Evolutionary conservation across 2,888 invertebrate genomes (phyloP).

Genomic region (Lepidocyrtoides sp.): DNA sequence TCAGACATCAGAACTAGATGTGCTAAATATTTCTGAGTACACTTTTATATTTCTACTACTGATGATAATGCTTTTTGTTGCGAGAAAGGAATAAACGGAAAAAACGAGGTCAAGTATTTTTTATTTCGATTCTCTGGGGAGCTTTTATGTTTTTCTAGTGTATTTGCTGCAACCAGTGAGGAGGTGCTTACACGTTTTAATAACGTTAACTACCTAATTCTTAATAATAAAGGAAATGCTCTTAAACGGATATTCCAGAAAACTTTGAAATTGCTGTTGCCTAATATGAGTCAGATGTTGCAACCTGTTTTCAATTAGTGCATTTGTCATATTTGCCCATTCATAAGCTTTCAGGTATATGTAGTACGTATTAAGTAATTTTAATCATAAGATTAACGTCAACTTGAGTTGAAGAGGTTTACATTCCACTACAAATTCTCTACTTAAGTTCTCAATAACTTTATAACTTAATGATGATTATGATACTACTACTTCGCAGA

Average conservation of each 20-base stretch:
- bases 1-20: no score
- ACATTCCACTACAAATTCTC: neutral
- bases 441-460: neutral
- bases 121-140: neutral
- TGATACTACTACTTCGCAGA: neutral
- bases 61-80: no score
- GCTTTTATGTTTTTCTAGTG: neutral
- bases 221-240: no score
- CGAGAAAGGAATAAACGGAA: no score
- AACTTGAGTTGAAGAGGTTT: neutral
- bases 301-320: no score
- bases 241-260: no score
- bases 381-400: neutral
- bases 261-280: no score
- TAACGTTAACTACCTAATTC: no score
- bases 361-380: neutral
- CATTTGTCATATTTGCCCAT: no score
- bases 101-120: constrained; percentile 13
- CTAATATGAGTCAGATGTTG: no score
- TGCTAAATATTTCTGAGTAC: no score
- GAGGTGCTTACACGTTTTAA: neutral
- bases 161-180: neutral
- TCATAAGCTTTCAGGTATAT: neutral
- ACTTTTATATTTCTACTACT: no score
- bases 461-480: neutral